These are phyloP conservation scores for Dendronephthya gigantea DNA, from an alignment of 64 coral and sea anemone species.

Conservation along the genomic window DNA sequence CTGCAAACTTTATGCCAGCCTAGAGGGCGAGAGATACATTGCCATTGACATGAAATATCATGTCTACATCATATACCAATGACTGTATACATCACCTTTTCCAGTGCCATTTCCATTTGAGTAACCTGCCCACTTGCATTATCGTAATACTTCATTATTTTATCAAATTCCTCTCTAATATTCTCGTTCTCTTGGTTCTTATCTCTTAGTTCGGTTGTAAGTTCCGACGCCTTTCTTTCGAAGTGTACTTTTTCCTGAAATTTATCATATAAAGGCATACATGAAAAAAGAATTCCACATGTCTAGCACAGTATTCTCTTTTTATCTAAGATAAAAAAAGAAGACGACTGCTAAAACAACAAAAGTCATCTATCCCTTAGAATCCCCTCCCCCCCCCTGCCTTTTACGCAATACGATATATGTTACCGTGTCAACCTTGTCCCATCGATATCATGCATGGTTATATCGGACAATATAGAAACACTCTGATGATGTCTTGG, in stretches of 20 bases:
- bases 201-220: constrained; percentile 35
- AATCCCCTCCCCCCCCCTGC: too few species aligned
- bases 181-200: constrained; percentile 36
- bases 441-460: too few species aligned
- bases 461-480: too few species aligned
- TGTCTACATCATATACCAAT: not conserved
- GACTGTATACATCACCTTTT: constrained; percentile 61
- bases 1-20: constrained; percentile 79
- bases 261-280: not conserved
- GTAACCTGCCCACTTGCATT: constrained; percentile 49
- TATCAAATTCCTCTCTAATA: constrained; percentile 40
- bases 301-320: too few species aligned
- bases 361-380: too few species aligned
- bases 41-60: too few species aligned
- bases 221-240: constrained; percentile 53
- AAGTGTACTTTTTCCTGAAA: constrained; percentile 66
- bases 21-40: not conserved
- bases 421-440: too few species aligned
- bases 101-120: constrained; percentile 80
- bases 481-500: too few species aligned
- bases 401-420: too few species aligned
- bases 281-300: not conserved
- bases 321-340: not conserved
- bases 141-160: constrained; percentile 28
- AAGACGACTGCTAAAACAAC: too few species aligned